Evolutionary conservation across 64 coral and sea anemone species (phyloP), one percentile per base, ranked within the genome.

Genomic region (Stylophora pistillata): DNA sequence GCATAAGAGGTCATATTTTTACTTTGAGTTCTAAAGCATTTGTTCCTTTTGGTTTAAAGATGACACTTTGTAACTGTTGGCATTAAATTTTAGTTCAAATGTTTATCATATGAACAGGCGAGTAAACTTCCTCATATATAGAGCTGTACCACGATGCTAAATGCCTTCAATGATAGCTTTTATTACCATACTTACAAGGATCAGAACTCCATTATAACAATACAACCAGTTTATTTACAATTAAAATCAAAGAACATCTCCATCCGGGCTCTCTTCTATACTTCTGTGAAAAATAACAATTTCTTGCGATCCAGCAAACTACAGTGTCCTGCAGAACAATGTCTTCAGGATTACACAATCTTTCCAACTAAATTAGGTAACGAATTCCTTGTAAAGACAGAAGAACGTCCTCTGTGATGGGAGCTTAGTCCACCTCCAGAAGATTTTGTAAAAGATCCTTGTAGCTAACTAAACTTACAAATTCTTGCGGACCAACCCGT

Each of bases 371-470:
- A 17, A 25, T 68, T n/a, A 9, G 21, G 37, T 47, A 7, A 25
- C 4, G 21, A 68, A 26, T 68, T 21, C 21, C 12, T 26, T 68
- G 26, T 25, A 68, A 68, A 68, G 21, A 11, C n/a, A 68, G 64
- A 11, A 26, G 12, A 28, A n/a, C 1, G 25, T 68, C 23, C 21
- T 68, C n/a, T 75, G 15, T 75, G 30, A 37, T 75, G 17, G 12
- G 56, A 27, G 47, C 78, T 76, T 86, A 72, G 31, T 93, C 88
- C 72, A 78, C 66, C 74, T 86, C 77, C 12, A 96, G 74, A 23
- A 96, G 62, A 25, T 77, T 79, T 82, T 96, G 94, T n/a, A 96
- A 60, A 31, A 96, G 73, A 56, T 86, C 89, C 87, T 95, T 95
- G 87, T 98, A 98, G 72, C 95, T 92, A 15, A 98, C 74, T 14